phyloP scores from a whole-genome alignment of 2,113 vertebrate genomes.

The Sceloporus undulatus region DNA sequence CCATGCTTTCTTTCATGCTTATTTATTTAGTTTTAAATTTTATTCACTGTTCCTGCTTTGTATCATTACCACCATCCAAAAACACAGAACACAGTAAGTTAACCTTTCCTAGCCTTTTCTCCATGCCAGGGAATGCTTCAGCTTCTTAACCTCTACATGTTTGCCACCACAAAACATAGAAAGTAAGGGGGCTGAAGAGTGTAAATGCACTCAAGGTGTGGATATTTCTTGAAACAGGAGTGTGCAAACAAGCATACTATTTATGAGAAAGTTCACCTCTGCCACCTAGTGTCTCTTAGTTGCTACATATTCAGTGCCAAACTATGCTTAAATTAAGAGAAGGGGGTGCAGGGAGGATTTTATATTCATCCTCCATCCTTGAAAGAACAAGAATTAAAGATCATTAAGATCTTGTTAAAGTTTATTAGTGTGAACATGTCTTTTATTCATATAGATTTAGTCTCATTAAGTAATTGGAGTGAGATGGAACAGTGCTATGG shows the following conservation, averaged over 20 bases:
- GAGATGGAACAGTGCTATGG: background rate
- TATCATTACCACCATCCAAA: background rate
- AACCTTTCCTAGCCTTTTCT: background rate
- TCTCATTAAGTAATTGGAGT: background rate
- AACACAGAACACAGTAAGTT: background rate
- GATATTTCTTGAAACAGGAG: background rate
- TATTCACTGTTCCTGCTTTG: background rate
- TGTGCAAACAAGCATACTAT: rapidly evolving
- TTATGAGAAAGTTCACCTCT: constrained; percentile 38
- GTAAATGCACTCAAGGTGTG: background rate
- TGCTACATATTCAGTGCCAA: background rate
- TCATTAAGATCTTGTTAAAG: constrained; percentile 9
- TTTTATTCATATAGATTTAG: background rate
- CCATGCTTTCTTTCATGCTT: too few relatives aligned
- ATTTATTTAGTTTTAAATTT: background rate
- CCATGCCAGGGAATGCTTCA: background rate
- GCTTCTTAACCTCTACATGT: background rate
- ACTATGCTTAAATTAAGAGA: background rate
- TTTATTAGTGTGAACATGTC: background rate
- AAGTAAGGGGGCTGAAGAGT: background rate
- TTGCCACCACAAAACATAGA: background rate
- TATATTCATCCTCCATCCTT: background rate
- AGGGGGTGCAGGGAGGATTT: too few relatives aligned
- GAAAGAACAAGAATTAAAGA: constrained; percentile 11
- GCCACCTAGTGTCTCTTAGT: constrained; percentile 55